A percentile compares a stretch with the other conserved stretches of the same genome.
Conservation (phyloP, 2,113 vertebrate genomes). For the Sardina pilchardus region DNA sequence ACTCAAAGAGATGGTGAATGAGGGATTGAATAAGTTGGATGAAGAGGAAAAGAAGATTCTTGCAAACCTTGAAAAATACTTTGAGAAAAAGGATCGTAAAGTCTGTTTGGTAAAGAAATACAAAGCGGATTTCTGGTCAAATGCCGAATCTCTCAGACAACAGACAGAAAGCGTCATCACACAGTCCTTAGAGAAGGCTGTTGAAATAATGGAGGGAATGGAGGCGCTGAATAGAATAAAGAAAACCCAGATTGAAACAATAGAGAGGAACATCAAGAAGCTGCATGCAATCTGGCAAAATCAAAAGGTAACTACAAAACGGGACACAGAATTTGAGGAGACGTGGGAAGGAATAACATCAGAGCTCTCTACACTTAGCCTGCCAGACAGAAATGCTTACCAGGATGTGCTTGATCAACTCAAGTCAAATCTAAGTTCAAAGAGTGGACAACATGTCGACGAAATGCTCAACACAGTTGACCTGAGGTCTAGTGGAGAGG, state of each 20-base stretch:
- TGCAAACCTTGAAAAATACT: no score
- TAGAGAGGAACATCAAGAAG: constrained; percentile 49
- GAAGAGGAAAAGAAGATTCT: no score
- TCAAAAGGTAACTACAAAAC: constrained; percentile 49
- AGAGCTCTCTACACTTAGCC: not conserved
- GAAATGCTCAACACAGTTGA: not conserved
- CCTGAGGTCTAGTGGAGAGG: not conserved
- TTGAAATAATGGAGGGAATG: constrained; percentile 28
- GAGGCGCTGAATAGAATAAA: constrained; percentile 42
- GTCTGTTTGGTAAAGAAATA: no score
- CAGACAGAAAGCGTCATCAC: no score
- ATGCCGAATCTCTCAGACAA: no score
- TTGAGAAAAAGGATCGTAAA: no score
- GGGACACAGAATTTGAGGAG: constrained; percentile 39
- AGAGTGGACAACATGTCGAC: not conserved
- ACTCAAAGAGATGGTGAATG: no score
- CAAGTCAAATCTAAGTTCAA: not conserved
- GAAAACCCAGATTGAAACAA: constrained; percentile 30
- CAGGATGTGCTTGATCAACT: not conserved
- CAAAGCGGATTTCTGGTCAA: no score
- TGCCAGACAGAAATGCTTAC: constrained; percentile 45
- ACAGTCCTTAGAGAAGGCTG: constrained; percentile 5
- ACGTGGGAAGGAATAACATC: constrained; percentile 57
- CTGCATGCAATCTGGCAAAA: no score
- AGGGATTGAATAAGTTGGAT: no score